A percentile compares a stretch with the other conserved stretches of the same genome.
Evolutionary conservation across 2,888 invertebrate genomes (phyloP).

Genomic region (Trissolcus brochymenae): DNA sequence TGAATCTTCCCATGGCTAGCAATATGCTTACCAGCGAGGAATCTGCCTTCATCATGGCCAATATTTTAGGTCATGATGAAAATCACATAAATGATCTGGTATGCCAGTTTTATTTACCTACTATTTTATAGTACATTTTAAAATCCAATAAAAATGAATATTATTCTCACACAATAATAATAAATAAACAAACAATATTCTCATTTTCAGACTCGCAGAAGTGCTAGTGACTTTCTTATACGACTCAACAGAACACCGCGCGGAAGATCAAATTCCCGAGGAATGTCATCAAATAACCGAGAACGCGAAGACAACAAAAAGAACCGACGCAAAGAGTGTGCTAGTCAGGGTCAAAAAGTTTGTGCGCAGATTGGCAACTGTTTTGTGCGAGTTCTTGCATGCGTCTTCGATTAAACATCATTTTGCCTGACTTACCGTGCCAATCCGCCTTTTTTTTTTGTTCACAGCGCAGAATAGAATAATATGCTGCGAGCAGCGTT

Average conservation of each 20-base stretch:
- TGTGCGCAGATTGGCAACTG: constrained; percentile 70
- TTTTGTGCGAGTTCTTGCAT: constrained; percentile 69
- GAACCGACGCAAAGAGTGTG: constrained; percentile 71
- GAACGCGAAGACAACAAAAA: constrained; percentile 67
- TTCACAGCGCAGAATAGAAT: background rate
- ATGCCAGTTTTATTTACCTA: background rate
- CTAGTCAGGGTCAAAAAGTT: constrained; percentile 67
- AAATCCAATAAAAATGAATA: background rate
- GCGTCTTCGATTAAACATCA: constrained; percentile 69
- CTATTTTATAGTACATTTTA: too few relatives aligned
- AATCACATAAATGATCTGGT: constrained; percentile 42
- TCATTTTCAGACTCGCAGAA: constrained; percentile 28
- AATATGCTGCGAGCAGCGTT: too few relatives aligned
- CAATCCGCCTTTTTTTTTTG: constrained; percentile 1
- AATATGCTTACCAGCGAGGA: constrained; percentile 79
- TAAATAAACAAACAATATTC: too few relatives aligned
- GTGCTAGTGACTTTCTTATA: constrained; percentile 10
- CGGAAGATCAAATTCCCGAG: constrained; percentile 5
- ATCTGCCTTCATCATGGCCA: constrained; percentile 68
- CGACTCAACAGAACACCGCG: constrained; percentile 31
- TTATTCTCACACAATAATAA: too few relatives aligned
- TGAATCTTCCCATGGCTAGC: constrained; percentile 79
- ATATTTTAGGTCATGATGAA: constrained; percentile 65
- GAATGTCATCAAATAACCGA: constrained; percentile 52
- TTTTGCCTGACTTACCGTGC: constrained; percentile 6